Conservation (phyloP, 2,113 vertebrate species). For the Psophia crepitans region DNA sequence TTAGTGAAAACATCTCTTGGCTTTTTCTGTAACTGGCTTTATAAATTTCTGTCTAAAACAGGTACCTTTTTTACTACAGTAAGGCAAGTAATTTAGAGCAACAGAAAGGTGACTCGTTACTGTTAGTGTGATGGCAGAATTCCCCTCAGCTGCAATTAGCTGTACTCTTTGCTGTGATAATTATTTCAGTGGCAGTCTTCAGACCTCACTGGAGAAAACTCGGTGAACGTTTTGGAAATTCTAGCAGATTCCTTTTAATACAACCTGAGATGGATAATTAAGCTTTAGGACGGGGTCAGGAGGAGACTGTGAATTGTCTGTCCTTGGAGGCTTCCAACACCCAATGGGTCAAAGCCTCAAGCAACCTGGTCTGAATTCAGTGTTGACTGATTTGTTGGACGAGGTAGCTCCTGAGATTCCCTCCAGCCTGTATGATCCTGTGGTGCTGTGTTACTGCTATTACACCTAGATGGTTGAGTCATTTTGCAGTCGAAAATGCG, state of each 20-base stretch:
- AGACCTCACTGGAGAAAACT: not conserved
- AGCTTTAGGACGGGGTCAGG: not conserved
- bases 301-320: not conserved
- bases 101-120: not conserved
- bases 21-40: not conserved
- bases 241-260: not conserved
- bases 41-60: not conserved
- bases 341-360: not conserved
- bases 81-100: not conserved
- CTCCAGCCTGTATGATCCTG: accelerated
- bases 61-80: not conserved
- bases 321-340: not conserved
- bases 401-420: not conserved
- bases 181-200: not conserved
- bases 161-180: not conserved
- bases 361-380: not conserved
- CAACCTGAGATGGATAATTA: not conserved
- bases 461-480: not conserved
- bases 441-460: not conserved
- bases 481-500: not conserved
- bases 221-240: accelerated
- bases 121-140: not conserved
- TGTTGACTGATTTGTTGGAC: not conserved
- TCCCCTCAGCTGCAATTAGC: not conserved
- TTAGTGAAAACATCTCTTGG: not conserved